Percentiles rank a stretch among this genome's conserved stretches.
Evolutionary conservation across 2,888 invertebrate genomes (phyloP).

Genomic region (Agrotis clavis): DNA sequence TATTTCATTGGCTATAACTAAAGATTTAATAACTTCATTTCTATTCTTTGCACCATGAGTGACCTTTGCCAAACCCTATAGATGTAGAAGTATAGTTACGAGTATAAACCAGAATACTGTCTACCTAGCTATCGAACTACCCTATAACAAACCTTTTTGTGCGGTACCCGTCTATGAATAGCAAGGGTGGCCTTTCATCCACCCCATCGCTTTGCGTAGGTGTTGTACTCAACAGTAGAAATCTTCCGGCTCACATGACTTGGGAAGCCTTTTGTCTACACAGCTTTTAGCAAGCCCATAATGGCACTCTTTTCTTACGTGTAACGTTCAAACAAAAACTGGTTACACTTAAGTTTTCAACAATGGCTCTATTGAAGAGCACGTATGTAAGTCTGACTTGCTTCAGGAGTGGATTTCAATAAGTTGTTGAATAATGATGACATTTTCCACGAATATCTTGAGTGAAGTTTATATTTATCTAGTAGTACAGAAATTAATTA

Average conservation of each 20-base stretch:
- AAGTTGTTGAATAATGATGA: conserved; percentile 10
- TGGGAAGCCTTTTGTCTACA: conserved; percentile 50
- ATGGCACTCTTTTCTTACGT: conserved; percentile 38
- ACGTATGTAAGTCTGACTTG: conserved; percentile 9
- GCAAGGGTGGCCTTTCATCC: conserved; percentile 52
- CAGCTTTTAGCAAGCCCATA: conserved; percentile 42
- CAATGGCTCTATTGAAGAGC: conserved; percentile 34
- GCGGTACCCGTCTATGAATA: conserved; percentile 52
- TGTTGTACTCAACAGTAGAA: conserved; percentile 59
- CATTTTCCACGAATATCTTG: conserved; percentile 30
- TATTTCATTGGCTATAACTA: background rate
- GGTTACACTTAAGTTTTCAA: conserved; percentile 30
- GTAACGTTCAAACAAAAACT: conserved; percentile 24
- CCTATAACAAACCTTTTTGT: conserved; percentile 46
- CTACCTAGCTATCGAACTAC: conserved; percentile 3
- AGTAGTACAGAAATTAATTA: conserved; percentile 26
- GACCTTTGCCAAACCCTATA: conserved; percentile 4
- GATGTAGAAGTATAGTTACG: too few species aligned
- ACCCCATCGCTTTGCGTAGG: conserved; percentile 56
- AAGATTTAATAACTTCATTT: background rate
- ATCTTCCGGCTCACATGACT: conserved; percentile 48
- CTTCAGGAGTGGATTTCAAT: conserved; percentile 8
- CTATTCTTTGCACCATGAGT: background rate
- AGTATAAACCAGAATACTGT: background rate
- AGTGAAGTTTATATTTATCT: conserved; percentile 17